A percentile compares a stretch with the other conserved stretches of the same genome.
These are phyloP conservation scores for Drosophila lini DNA, from an alignment of 1,140 invertebrate species.

Conservation along the genomic window DNA sequence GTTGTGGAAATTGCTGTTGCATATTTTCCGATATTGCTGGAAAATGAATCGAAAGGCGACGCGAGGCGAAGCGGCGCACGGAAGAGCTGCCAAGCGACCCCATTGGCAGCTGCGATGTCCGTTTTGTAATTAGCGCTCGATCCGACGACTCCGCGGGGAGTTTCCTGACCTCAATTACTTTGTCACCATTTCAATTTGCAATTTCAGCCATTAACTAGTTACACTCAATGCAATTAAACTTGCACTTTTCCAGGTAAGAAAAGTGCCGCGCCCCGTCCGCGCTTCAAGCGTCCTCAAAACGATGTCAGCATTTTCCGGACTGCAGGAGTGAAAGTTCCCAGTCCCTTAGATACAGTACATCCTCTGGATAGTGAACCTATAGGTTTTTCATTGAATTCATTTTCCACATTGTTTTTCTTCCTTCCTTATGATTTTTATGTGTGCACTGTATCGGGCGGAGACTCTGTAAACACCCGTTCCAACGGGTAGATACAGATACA, in stretches of 20 bases:
- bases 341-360: not conserved
- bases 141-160: slow-evolving; percentile 52
- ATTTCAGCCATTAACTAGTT: slow-evolving; percentile 82
- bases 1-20: slow-evolving; percentile 41
- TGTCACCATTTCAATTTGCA: slow-evolving; percentile 83
- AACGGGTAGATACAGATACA: slow-evolving; percentile 18
- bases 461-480: slow-evolving; percentile 14
- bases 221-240: slow-evolving; percentile 82
- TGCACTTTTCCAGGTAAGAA: slow-evolving; percentile 72
- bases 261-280: slow-evolving; percentile 2
- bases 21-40: slow-evolving; percentile 49
- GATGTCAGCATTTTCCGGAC: slow-evolving; percentile 46
- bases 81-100: slow-evolving; percentile 70
- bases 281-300: slow-evolving; percentile 14
- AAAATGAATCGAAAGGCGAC: slow-evolving; percentile 6
- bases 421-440: not conserved
- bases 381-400: not conserved
- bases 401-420: not conserved
- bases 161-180: slow-evolving; percentile 80
- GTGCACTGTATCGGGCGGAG: not conserved
- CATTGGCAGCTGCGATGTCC: slow-evolving; percentile 69
- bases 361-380: not conserved
- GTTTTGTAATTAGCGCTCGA: slow-evolving; percentile 77
- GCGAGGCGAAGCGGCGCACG: slow-evolving; percentile 12
- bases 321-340: slow-evolving; percentile 59